Percentiles rank a stretch among this genome's conserved stretches.
Conservation (phyloP, 2,113 vertebrate genomes). For the Tretioscincus oriximinensis region DNA sequence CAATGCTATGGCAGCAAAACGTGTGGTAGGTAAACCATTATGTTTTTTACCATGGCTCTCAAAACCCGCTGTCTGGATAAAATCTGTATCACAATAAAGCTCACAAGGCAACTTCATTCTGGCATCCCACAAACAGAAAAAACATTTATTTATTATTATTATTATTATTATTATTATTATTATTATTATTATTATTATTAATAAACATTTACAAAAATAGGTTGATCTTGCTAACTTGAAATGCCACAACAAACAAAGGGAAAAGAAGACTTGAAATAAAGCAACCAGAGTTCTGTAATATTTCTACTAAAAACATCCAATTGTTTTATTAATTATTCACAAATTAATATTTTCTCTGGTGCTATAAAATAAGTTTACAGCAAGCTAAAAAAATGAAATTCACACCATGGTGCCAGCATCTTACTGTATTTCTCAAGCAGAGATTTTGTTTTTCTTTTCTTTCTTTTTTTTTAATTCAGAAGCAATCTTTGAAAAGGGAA, state of each 20-base stretch:
- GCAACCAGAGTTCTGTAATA: slow-evolving; percentile 39
- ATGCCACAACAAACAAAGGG: slow-evolving; percentile 29
- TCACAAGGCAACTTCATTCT: background rate
- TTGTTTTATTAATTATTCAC: slow-evolving; percentile 43
- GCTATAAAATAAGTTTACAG: slow-evolving; percentile 46
- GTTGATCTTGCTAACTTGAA: slow-evolving; percentile 9
- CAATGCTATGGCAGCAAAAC: too few species aligned
- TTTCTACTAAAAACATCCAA: slow-evolving; percentile 42
- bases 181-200: background rate
- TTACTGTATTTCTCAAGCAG: slow-evolving; percentile 26
- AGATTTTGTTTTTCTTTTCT: background rate
- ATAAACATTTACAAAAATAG: background rate
- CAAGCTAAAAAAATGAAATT: slow-evolving; percentile 50
- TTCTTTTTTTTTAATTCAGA: slow-evolving; percentile 32
- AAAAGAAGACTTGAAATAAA: slow-evolving; percentile 18
- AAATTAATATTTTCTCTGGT: slow-evolving; percentile 42
- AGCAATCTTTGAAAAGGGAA: slow-evolving; percentile 26
- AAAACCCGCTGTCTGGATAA: too few species aligned
- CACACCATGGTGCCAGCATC: slow-evolving; percentile 29
- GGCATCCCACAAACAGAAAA: background rate
- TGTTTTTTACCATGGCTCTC: too few species aligned
- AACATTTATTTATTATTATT: background rate
- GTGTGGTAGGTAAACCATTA: too few species aligned
- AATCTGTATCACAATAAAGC: background rate
- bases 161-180: background rate